These are phyloP conservation scores for Chloebia gouldiae DNA, from an alignment of 2,113 vertebrate genomes.

Conservation along the genomic window DNA sequence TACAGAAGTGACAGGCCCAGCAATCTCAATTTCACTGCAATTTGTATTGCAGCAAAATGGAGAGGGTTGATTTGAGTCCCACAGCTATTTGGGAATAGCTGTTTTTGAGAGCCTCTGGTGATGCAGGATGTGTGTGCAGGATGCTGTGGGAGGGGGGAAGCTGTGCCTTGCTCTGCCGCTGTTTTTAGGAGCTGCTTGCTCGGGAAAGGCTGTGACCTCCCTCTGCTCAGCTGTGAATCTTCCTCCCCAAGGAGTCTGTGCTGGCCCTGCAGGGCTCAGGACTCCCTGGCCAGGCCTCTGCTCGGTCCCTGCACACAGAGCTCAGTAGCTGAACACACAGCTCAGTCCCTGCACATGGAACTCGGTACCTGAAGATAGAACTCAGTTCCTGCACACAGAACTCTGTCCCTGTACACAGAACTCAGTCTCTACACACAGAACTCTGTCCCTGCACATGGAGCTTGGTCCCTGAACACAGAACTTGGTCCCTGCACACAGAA, in stretches of 20 bases:
- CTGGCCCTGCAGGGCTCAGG: fast-evolving
- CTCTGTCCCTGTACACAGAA: not conserved
- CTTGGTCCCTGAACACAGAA: not conserved
- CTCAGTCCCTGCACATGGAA: not conserved
- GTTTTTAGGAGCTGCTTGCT: not conserved
- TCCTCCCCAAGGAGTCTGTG: not conserved
- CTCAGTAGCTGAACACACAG: too few species aligned
- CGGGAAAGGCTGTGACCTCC: not conserved
- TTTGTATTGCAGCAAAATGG: not conserved
- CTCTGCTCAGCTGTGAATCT: not conserved
- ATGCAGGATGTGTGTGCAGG: not conserved
- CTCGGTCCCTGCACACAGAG: not conserved
- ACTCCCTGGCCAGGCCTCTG: not conserved
- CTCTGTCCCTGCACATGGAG: too few species aligned
- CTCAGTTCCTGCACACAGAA: fast-evolving
- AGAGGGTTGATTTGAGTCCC: not conserved
- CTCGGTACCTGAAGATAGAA: too few species aligned
- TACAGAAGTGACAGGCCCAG: not conserved
- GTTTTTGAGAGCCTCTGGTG: not conserved
- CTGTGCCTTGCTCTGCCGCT: not conserved
- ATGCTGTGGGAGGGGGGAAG: not conserved
- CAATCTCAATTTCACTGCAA: not conserved
- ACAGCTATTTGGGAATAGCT: not conserved
- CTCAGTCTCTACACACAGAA: fast-evolving
- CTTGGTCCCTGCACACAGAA: not conserved